phyloP scores from a whole-genome alignment of 2,797 vertebrate genomes.

The Pantherophis alleghaniensis region DNA sequence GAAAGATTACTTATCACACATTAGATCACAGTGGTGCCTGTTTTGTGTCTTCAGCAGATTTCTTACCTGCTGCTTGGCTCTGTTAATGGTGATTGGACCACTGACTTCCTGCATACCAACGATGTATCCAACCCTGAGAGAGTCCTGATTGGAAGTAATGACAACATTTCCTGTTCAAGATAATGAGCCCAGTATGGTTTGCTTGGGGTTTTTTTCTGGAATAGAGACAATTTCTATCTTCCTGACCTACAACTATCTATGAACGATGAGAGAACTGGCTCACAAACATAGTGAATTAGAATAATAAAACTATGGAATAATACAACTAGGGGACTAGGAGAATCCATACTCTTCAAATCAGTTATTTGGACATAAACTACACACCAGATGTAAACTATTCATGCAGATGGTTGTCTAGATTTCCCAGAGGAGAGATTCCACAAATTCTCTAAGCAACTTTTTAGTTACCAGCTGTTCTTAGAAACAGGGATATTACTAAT shows the following conservation, averaged over 20 bases:
- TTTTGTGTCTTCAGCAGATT: not conserved
- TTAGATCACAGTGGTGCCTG: no score
- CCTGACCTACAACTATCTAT: not conserved
- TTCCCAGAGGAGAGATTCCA: conserved; percentile 32
- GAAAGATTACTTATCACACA: not conserved
- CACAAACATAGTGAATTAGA: not conserved
- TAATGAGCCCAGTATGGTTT: not conserved
- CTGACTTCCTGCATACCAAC: not conserved
- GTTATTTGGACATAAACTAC: not conserved
- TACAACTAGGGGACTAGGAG: not conserved
- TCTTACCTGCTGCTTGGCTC: not conserved
- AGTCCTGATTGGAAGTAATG: not conserved
- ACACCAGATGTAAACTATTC: conserved; percentile 6
- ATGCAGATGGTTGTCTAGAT: conserved; percentile 5
- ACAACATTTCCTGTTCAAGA: not conserved
- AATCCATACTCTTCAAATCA: not conserved
- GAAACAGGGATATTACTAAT: not conserved
- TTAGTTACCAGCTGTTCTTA: conserved; percentile 2
- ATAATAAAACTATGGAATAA: conserved; percentile 4
- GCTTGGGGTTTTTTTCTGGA: not conserved
- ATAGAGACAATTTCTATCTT: not conserved
- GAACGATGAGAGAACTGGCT: not conserved
- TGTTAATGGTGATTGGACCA: not conserved
- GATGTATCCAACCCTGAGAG: not conserved
- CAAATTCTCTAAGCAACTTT: conserved; percentile 16